Conservation (phyloP, 1,140 invertebrate genomes). For the Brachionus rubens region DNA sequence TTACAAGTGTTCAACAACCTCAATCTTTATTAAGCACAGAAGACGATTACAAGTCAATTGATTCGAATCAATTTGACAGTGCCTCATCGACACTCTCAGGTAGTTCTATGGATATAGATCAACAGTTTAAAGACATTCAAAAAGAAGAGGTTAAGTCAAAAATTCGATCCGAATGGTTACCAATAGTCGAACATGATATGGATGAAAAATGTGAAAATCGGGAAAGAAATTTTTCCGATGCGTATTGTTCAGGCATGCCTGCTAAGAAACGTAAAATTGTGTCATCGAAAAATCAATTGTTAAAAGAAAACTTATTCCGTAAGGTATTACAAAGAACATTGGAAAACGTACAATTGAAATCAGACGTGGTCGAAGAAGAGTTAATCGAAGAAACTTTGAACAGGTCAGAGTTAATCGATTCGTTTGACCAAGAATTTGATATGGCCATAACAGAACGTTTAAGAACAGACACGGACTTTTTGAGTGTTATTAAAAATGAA, state of each 20-base stretch:
- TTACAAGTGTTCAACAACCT: no score
- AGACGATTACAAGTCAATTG: not conserved
- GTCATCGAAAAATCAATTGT: not conserved
- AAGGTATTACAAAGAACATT: slow-evolving; percentile 5
- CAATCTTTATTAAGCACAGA: not conserved
- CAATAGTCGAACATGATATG: slow-evolving; percentile 70
- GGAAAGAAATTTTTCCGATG: slow-evolving; percentile 67
- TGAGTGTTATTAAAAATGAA: not conserved
- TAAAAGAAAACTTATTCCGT: slow-evolving; percentile 12
- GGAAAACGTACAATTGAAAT: slow-evolving; percentile 13
- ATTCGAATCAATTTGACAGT: not conserved
- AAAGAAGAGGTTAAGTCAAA: not conserved
- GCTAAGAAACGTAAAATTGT: slow-evolving; percentile 65
- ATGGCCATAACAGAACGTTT: not conserved
- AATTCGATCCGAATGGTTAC: slow-evolving; percentile 58
- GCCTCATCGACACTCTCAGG: slow-evolving; percentile 9
- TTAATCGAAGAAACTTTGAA: not conserved
- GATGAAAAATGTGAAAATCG: slow-evolving; percentile 55
- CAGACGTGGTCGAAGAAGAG: not conserved
- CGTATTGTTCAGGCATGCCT: slow-evolving; percentile 76
- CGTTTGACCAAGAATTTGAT: slow-evolving; percentile 28
- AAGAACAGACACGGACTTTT: not conserved
- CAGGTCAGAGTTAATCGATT: not conserved
- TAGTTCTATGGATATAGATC: slow-evolving; percentile 18
- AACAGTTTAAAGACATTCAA: not conserved